Conservation (phyloP, 2,888 invertebrate species). For the Griposia aprilina region DNA sequence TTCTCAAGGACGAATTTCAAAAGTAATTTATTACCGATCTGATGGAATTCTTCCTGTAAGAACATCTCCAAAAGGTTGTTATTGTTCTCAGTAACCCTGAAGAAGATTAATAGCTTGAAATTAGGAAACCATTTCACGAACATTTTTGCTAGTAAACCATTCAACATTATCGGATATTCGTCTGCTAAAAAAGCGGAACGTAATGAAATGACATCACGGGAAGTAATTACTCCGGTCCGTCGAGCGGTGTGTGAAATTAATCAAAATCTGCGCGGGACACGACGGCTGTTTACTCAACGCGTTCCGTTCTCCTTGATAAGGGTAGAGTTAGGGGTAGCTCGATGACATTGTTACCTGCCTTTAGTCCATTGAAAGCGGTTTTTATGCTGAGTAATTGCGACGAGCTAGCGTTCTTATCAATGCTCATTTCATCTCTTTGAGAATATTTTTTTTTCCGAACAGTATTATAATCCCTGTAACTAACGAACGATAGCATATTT, state of each 20-base stretch:
- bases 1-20: neutral
- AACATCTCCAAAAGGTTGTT: neutral
- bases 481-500: neutral
- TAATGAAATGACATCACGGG: conserved; percentile 50
- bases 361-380: conserved; percentile 25
- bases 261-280: conserved; percentile 64
- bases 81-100: neutral
- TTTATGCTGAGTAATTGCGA: conserved; percentile 26
- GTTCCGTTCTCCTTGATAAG: conserved; percentile 55
- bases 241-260: conserved; percentile 63
- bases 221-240: conserved; percentile 60
- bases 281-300: conserved; percentile 56
- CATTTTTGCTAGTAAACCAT: neutral
- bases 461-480: neutral
- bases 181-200: conserved; percentile 8
- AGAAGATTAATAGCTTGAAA: conserved; percentile 32
- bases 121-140: conserved; percentile 10
- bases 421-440: neutral
- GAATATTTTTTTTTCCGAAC: neutral
- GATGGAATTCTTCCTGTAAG: neutral
- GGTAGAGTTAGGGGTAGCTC: conserved; percentile 37
- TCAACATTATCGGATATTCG: neutral
- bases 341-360: conserved; percentile 33
- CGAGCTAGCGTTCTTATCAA: neutral
- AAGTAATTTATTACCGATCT: neutral